A percentile compares a stretch with the other conserved stretches of the same genome.
These are phyloP conservation scores for Netelia melanura DNA, from an alignment of 2,888 invertebrate species.

Conservation along the genomic window DNA sequence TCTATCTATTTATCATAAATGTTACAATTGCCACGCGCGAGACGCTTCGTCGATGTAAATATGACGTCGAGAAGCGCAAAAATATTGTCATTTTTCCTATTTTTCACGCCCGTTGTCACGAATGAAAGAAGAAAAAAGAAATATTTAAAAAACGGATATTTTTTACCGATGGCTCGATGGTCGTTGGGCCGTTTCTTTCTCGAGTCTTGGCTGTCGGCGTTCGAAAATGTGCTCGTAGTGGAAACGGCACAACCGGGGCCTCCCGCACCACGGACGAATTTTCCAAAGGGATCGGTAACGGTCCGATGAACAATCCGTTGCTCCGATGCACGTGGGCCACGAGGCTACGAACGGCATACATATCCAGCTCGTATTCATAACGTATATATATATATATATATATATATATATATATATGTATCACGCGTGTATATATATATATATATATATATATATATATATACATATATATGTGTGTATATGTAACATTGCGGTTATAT, in stretches of 20 bases:
- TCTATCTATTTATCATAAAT: too few species aligned
- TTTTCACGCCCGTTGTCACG: too few species aligned
- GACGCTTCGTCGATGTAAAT: too few species aligned
- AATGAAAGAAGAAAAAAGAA: background rate
- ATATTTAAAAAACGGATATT: conserved; percentile 1
- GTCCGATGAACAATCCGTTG: conserved; percentile 68
- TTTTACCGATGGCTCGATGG: conserved; percentile 23
- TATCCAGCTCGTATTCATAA: conserved; percentile 20
- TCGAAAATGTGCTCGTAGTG: conserved; percentile 16
- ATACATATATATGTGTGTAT: background rate
- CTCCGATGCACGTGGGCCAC: conserved; percentile 47
- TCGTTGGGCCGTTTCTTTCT: conserved; percentile 30
- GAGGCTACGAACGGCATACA: conserved; percentile 45
- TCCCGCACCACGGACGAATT: conserved; percentile 58
- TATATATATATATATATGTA: conserved; percentile 15
- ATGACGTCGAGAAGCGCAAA: too few species aligned
- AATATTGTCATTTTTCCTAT: too few species aligned
- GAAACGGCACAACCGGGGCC: conserved; percentile 45
- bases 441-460: conserved; percentile 1
- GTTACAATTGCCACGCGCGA: too few species aligned
- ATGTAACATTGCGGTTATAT: conserved; percentile 5
- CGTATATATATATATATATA: conserved; percentile 1
- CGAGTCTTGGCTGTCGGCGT: conserved; percentile 13
- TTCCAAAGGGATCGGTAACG: conserved; percentile 71
- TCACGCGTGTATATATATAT: background rate